A percentile compares a stretch with the other conserved stretches of the same genome.
phyloP scores from a whole-genome alignment of 2,113 vertebrate species.

The Megaleporinus macrocephalus region DNA sequence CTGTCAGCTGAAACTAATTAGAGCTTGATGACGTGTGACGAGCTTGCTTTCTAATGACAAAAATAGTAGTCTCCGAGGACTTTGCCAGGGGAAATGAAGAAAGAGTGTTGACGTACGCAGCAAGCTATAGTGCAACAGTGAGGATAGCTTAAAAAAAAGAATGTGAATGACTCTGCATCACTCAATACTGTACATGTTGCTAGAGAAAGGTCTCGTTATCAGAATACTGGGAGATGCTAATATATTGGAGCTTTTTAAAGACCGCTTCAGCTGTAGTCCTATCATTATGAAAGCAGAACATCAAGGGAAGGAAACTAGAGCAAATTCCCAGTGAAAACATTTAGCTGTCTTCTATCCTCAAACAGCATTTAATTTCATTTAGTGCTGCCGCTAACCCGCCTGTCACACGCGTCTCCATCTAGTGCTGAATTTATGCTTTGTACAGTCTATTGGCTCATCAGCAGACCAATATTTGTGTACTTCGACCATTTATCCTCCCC shows the following conservation, averaged over 20 bases:
- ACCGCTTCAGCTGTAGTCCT: background rate
- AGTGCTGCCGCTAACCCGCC: slow-evolving; percentile 50
- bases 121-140: slow-evolving; percentile 7
- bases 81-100: slow-evolving; percentile 18
- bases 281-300: slow-evolving; percentile 15
- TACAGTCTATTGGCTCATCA: slow-evolving; percentile 75
- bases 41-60: slow-evolving; percentile 65
- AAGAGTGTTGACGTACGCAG: slow-evolving; percentile 16
- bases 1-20: slow-evolving; percentile 80
- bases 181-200: background rate
- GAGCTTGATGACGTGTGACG: slow-evolving; percentile 75
- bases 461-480: slow-evolving; percentile 76
- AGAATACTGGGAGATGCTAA: background rate
- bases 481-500: slow-evolving; percentile 77
- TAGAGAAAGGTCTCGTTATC: background rate
- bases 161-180: background rate
- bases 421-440: slow-evolving; percentile 71
- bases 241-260: background rate
- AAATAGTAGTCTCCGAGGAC: slow-evolving; percentile 51
- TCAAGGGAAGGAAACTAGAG: slow-evolving; percentile 27
- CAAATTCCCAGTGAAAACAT: slow-evolving; percentile 47
- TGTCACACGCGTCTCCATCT: slow-evolving; percentile 54
- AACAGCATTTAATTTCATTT: slow-evolving; percentile 54
- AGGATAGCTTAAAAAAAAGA: background rate
- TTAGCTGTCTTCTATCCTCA: slow-evolving; percentile 49